Base-by-base conservation (phyloP, 2,113 vertebrate genomes). In the Macrotus californicus region DNA sequence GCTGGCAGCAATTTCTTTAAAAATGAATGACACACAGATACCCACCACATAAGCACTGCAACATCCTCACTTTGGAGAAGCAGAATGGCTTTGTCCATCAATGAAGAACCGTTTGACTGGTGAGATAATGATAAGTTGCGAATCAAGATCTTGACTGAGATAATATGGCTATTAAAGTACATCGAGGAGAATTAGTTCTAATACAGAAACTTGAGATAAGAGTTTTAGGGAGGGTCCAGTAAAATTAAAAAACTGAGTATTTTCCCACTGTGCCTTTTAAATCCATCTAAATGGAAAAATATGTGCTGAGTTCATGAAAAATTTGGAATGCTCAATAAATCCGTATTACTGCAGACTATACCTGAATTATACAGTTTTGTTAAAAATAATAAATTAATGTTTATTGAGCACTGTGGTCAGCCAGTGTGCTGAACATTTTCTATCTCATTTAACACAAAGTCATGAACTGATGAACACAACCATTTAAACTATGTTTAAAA, bases 401-500 rank as follows among this genome's bases (percentile, higher is more conserved):
- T 92, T 92, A 50, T 46, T 87, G 31, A 96, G 18, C 2, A 15
- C 54, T 69, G 54, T 5, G 7, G 34, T 26, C 31, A 90, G 73
- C 31, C 41, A 56, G 9, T 34, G n/a, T 29, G 3, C 31, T 73
- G 41, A 72, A 19, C 52, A 22, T 93, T 93, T 96, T 89, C 88
- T 36, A n/a, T 64, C 34, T 95, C 75, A 83, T 26, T 91, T 54
- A 87, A 92, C n/a, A 52, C 39, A 83, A 72, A 96, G 50, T 48
- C 61, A 79, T 70, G 64, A 96, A 66, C 21, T 66, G 76, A 89
- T 83, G 39, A 64, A 64, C 50, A 11, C 34, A 75, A 64, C 54
- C 31, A 75, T 75, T 87, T 80, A 95, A 97, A 87, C 39, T 24
- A 48, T 59, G 24, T 89, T 80, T 87, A 91, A 86, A 91, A 50